These are phyloP conservation scores for Sceloporus undulatus DNA, from an alignment of 2,113 vertebrate species.

Conservation along the genomic window DNA sequence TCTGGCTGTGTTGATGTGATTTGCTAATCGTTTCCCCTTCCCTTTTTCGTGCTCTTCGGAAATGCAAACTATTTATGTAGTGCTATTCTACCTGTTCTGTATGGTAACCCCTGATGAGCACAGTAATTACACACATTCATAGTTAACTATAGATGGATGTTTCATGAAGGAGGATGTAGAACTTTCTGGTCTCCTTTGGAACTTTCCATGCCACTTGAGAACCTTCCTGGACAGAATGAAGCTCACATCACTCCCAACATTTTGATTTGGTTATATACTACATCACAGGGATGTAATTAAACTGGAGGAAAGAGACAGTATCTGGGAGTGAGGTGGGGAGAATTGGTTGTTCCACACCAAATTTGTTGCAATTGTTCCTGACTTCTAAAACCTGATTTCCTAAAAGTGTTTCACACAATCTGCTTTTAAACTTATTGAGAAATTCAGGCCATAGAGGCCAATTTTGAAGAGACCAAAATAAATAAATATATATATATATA, in stretches of 20 bases:
- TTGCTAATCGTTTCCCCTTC: background rate
- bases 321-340: too few relatives aligned
- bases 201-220: background rate
- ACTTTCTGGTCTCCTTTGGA: background rate
- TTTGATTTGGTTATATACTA: background rate
- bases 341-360: background rate
- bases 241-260: background rate
- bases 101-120: slow-evolving; percentile 19
- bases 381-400: background rate
- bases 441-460: background rate
- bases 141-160: background rate
- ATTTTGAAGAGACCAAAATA: background rate
- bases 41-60: background rate
- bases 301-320: background rate
- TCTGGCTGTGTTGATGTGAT: slow-evolving; percentile 2
- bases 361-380: background rate
- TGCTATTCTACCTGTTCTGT: slow-evolving; percentile 8
- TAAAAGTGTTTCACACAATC: background rate
- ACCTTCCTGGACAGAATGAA: background rate
- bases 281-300: background rate
- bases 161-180: background rate
- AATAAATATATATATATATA: too few relatives aligned
- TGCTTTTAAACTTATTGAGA: background rate
- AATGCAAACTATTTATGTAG: slow-evolving; percentile 23
- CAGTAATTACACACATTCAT: slow-evolving; percentile 10